These are phyloP conservation scores for Apocrypta bakeri DNA, from an alignment of 1,140 invertebrate species.

Conservation along the genomic window DNA sequence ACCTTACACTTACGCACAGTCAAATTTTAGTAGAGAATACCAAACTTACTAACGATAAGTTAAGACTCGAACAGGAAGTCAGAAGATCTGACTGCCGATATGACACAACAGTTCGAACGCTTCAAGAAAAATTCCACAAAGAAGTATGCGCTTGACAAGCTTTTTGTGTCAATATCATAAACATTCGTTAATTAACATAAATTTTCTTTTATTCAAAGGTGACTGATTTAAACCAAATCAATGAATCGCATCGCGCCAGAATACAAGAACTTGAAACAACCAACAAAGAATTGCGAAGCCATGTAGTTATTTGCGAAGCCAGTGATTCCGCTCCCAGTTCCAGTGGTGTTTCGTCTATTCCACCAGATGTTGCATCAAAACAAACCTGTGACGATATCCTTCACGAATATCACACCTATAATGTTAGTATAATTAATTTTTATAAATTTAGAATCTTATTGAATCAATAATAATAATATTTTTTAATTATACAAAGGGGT, in stretches of 20 bases:
- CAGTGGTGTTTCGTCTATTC: constrained; percentile 70
- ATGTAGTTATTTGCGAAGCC: constrained; percentile 66
- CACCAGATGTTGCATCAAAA: constrained; percentile 60
- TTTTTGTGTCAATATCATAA: background rate
- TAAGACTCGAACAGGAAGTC: constrained; percentile 73
- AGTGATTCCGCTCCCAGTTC: constrained; percentile 70
- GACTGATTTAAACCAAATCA: constrained; percentile 68
- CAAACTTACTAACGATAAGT: constrained; percentile 78
- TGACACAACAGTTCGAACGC: constrained; percentile 60
- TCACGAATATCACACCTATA: constrained; percentile 65
- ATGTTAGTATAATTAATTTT: constrained; percentile 57
- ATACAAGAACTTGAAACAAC: constrained; percentile 67
- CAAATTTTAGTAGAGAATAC: constrained; percentile 79
- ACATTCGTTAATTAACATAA: constrained; percentile 22
- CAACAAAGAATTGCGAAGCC: constrained; percentile 69
- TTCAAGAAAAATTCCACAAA: constrained; percentile 69
- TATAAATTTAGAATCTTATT: constrained; percentile 7
- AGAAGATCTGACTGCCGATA: constrained; percentile 66
- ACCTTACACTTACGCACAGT: constrained; percentile 75
- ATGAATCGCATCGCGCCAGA: constrained; percentile 66
- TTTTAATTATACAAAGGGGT: constrained; percentile 47
- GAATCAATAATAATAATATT: background rate
- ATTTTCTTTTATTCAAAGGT: constrained; percentile 56
- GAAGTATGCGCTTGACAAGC: constrained; percentile 62
- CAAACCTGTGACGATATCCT: constrained; percentile 63